Evolutionary conservation across 2,797 vertebrate species (phyloP), one percentile per base, ranked within the genome.

Genomic region (Atherinosoma microstoma): DNA sequence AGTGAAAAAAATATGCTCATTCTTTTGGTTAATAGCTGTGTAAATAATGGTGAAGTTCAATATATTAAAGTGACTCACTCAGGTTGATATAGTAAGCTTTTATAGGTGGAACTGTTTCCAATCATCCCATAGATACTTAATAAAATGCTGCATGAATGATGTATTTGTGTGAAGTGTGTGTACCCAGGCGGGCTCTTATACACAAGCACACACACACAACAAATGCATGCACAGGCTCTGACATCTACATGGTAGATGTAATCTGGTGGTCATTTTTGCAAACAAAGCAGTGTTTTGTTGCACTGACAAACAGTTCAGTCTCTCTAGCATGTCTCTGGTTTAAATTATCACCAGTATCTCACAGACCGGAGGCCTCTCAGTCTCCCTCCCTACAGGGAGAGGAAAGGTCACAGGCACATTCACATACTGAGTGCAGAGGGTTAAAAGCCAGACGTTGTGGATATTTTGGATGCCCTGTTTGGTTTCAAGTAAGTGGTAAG

Each of bases 261-360:
- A 91, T 90, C 84, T 92, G 90, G 76, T 62, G 84, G 78, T 84
- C 87, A 86, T 92, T 91, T 89, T 86, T 80, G 82, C 82, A 90
- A 87, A 93, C 90, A 91, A 91, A 86, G 84, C 87, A 63, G 78
- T 82, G 88, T 86, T 93, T 89, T 92, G 82, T 84, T 80, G 76
- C 70, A 64, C 82, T 83, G 80, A 82, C 87, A 84, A 89, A 89
- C 85, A 82, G 76, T 81, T 79, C 58, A 67, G 73, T 72, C 85
- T 83, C 76, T 87, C 65, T 54, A 20, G 58, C 42, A 61, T 73
- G 76, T 80, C 77, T 88, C 86, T 92, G 92, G 83, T 90, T 91
- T 79, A 83, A 90, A 92, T 94, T 88, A 92, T 90, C 85, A 61
- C 64, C 80, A 88, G 71, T 86, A 75, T 90, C 79, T 79, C 66